Conservation (phyloP, 2,113 vertebrate genomes). For the Amphilophus citrinellus region DNA sequence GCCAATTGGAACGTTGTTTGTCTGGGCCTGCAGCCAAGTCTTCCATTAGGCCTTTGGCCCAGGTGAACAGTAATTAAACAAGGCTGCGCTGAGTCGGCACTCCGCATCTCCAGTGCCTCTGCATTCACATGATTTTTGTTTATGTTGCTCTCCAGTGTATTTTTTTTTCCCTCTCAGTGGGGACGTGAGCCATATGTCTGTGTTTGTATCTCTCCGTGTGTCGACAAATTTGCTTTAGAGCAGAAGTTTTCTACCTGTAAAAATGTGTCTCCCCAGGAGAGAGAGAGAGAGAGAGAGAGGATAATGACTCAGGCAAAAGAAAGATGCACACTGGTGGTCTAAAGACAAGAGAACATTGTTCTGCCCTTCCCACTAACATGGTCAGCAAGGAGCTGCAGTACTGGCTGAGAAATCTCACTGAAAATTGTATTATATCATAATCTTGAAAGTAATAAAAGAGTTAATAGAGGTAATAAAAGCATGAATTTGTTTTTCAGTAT, state of each 20-base stretch:
- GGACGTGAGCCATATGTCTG: constrained; percentile 46
- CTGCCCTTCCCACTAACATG: neutral
- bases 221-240: constrained; percentile 22
- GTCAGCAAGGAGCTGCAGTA: neutral
- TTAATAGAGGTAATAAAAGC: too few relatives aligned
- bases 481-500: too few relatives aligned
- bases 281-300: neutral
- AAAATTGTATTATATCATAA: too few relatives aligned
- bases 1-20: constrained; percentile 75
- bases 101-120: constrained; percentile 59
- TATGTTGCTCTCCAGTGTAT: constrained; percentile 48
- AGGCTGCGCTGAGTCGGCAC: constrained; percentile 73
- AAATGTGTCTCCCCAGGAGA: neutral
- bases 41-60: constrained; percentile 83
- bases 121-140: constrained; percentile 69
- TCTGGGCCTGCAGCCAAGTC: constrained; percentile 80
- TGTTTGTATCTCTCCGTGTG: constrained; percentile 11
- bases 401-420: neutral
- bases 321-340: neutral
- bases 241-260: constrained; percentile 21
- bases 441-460: too few relatives aligned
- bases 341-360: neutral
- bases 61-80: constrained; percentile 81
- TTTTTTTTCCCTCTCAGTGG: neutral
- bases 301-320: neutral